These are phyloP conservation scores for Phasianus colchicus DNA, from an alignment of 2,113 vertebrate genomes.

Conservation along the genomic window DNA sequence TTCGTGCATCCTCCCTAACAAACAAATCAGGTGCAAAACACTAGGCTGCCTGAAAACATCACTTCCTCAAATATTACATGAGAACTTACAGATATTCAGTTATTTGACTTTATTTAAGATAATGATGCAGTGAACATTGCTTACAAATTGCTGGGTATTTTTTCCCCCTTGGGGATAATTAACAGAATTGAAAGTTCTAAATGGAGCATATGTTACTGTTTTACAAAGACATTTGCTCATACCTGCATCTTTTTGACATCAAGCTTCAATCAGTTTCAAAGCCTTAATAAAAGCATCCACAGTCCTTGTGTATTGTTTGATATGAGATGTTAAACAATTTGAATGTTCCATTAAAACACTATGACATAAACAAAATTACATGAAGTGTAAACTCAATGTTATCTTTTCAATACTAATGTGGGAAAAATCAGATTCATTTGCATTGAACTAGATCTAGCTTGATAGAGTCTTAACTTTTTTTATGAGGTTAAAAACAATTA, in stretches of 20 bases:
- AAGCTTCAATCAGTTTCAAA: not conserved
- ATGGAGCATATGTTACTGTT: not conserved
- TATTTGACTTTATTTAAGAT: not conserved
- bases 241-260: not conserved
- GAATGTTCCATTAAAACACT: not conserved
- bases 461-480: not conserved
- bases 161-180: not conserved
- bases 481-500: not conserved
- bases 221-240: not conserved
- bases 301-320: not conserved
- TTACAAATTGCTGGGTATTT: not conserved
- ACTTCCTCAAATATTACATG: slow-evolving; percentile 37
- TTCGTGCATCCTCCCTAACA: slow-evolving; percentile 20
- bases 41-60: not conserved
- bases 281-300: not conserved
- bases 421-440: not conserved
- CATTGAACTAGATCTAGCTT: not conserved
- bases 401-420: not conserved
- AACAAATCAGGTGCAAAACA: not conserved
- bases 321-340: not conserved
- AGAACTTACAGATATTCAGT: not conserved
- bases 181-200: not conserved
- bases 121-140: not conserved
- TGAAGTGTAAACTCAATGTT: not conserved
- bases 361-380: not conserved